Conservation (phyloP, 2,797 vertebrate genomes). For the Denticeps clupeoides region DNA sequence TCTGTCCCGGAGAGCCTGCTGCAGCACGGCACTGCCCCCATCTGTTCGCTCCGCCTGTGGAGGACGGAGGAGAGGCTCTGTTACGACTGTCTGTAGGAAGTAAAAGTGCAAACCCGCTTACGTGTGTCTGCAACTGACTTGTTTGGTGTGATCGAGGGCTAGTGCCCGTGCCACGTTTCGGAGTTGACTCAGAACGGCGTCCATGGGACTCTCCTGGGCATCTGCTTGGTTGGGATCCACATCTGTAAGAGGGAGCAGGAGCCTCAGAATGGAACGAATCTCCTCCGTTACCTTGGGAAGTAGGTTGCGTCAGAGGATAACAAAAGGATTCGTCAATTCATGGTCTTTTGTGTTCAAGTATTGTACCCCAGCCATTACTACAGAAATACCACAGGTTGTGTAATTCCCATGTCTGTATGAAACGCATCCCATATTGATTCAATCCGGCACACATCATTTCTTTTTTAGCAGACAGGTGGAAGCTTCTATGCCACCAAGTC, state of each 20-base stretch:
- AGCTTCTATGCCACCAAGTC: too few species aligned
- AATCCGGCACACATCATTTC: too few species aligned
- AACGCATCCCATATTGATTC: too few species aligned
- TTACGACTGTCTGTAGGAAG: too few species aligned
- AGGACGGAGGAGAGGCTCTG: slow-evolving; percentile 7
- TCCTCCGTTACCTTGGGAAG: slow-evolving; percentile 52
- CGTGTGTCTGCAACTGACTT: not conserved
- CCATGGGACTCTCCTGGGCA: slow-evolving; percentile 27
- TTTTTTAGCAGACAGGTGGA: too few species aligned
- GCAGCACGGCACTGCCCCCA: slow-evolving; percentile 38
- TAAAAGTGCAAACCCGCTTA: too few species aligned
- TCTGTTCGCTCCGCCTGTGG: slow-evolving; percentile 16
- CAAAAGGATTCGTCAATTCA: too few species aligned
- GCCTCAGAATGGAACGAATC: slow-evolving; percentile 49
- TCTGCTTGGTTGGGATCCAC: not conserved
- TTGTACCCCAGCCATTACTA: too few species aligned
- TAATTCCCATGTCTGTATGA: too few species aligned
- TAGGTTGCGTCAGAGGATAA: not conserved
- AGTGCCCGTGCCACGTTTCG: slow-evolving; percentile 48
- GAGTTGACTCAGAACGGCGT: slow-evolving; percentile 45
- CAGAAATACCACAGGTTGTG: too few species aligned
- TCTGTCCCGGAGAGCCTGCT: slow-evolving; percentile 63
- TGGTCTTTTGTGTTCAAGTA: too few species aligned
- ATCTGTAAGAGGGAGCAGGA: slow-evolving; percentile 49
- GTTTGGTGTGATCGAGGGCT: slow-evolving; percentile 40